A percentile compares a stretch with the other conserved stretches of the same genome.
Conservation (phyloP, 2,113 vertebrate genomes). For the Nesogale talazaci region DNA sequence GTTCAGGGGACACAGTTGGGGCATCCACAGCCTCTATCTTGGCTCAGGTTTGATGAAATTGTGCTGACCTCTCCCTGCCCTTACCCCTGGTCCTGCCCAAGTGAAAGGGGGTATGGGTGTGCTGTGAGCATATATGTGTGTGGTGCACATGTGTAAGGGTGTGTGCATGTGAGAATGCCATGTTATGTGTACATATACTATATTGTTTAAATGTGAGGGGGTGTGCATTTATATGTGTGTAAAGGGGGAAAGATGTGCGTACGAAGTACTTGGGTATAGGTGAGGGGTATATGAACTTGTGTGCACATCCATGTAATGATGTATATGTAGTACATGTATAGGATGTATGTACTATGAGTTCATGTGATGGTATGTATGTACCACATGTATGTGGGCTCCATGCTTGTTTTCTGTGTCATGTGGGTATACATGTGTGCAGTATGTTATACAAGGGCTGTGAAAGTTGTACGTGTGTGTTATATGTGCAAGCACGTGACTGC, state of each 20-base stretch:
- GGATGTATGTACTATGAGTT: background rate
- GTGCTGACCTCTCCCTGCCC: background rate
- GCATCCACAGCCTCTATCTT: background rate
- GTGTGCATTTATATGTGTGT: no score
- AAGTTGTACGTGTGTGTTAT: no score
- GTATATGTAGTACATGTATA: background rate
- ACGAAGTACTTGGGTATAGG: no score
- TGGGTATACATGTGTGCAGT: background rate
- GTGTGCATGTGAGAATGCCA: background rate
- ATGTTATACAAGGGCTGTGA: no score
- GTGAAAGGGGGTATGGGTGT: background rate
- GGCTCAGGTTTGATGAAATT: slow-evolving; percentile 45
- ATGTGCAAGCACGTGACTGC: no score
- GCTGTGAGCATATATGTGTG: background rate
- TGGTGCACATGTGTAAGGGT: background rate
- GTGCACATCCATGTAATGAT: background rate
- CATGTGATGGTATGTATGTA: background rate
- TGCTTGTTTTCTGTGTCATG: no score
- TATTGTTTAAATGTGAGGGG: no score
- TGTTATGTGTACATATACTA: no score
- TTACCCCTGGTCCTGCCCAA: background rate
- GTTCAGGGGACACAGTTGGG: background rate
- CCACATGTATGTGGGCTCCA: background rate
- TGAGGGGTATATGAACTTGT: no score
- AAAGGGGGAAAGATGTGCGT: no score